Evolutionary conservation across 2,113 vertebrate species (phyloP).

Genomic region (Dipodomys ordii): DNA sequence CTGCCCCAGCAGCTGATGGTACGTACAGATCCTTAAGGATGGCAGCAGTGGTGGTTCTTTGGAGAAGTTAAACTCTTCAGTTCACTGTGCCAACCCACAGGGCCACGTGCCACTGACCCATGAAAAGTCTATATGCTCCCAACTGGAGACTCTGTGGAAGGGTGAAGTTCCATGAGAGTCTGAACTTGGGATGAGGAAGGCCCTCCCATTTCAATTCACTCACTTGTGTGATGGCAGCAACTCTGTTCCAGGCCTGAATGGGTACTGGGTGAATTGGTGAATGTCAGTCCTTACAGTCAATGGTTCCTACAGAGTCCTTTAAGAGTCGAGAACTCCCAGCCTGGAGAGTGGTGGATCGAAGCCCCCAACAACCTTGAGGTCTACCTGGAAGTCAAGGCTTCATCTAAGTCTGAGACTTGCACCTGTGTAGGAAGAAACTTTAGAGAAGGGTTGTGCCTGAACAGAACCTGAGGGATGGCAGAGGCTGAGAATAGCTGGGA

Average conservation of each 20-base stretch:
- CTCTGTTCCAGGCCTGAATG: not conserved
- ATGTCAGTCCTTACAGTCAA: not conserved
- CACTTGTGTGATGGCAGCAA: not conserved
- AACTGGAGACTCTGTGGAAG: not conserved
- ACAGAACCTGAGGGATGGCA: not conserved
- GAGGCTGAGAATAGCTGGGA: too few species aligned
- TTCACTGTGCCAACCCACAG: not conserved
- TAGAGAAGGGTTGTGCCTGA: not conserved
- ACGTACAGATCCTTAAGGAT: not conserved
- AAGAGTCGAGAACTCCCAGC: too few species aligned
- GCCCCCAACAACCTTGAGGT: not conserved
- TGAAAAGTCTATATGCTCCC: not conserved
- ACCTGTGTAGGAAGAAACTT: not conserved
- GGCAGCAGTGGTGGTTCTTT: not conserved
- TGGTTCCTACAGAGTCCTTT: too few species aligned
- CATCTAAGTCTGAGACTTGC: not conserved
- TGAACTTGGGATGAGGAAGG: not conserved
- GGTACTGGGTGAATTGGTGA: not conserved
- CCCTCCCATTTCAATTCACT: not conserved
- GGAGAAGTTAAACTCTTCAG: not conserved
- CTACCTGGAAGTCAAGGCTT: conserved; percentile 18
- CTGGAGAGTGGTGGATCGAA: too few species aligned
- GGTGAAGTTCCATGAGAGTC: not conserved
- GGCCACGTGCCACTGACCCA: not conserved
- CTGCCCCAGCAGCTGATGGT: not conserved